phyloP scores from a whole-genome alignment of 2,888 invertebrate genomes.

The Xanthorhoe designata region DNA sequence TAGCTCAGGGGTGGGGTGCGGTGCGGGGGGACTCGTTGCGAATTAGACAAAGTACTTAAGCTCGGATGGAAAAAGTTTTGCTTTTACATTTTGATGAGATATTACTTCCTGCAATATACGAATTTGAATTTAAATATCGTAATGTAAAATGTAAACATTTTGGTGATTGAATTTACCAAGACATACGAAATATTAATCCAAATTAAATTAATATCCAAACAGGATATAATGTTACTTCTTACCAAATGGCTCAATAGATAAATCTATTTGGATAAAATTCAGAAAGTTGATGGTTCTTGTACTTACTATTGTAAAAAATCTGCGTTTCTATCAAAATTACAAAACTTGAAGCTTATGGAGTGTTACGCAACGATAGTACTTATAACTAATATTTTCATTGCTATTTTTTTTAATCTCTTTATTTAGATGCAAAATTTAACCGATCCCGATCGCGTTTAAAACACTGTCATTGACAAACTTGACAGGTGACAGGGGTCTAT shows the following conservation, averaged over 20 bases:
- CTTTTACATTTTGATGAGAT: constrained; percentile 2
- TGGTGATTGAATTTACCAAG: neutral
- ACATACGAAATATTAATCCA: too few species aligned
- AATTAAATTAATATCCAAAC: too few species aligned
- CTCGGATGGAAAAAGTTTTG: neutral
- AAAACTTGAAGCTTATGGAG: too few species aligned
- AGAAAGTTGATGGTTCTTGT: too few species aligned
- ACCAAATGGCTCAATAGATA: too few species aligned
- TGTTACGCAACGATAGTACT: too few species aligned
- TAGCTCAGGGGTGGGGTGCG: neutral
- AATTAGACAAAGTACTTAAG: neutral
- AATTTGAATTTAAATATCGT: neutral
- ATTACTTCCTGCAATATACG: neutral
- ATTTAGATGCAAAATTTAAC: neutral
- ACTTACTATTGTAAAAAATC: too few species aligned
- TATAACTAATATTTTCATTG: too few species aligned
- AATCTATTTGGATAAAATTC: too few species aligned
- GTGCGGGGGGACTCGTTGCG: neutral
- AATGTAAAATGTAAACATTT: neutral
- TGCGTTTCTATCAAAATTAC: too few species aligned
- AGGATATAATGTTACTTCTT: too few species aligned
- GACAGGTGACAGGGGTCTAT: constrained; percentile 6
- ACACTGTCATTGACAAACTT: neutral
- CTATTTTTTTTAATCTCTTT: too few species aligned
- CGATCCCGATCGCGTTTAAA: neutral